A percentile compares a stretch with the other conserved stretches of the same genome.
phyloP scores from a whole-genome alignment of 2,797 vertebrate species.

The Trachurus trachurus region DNA sequence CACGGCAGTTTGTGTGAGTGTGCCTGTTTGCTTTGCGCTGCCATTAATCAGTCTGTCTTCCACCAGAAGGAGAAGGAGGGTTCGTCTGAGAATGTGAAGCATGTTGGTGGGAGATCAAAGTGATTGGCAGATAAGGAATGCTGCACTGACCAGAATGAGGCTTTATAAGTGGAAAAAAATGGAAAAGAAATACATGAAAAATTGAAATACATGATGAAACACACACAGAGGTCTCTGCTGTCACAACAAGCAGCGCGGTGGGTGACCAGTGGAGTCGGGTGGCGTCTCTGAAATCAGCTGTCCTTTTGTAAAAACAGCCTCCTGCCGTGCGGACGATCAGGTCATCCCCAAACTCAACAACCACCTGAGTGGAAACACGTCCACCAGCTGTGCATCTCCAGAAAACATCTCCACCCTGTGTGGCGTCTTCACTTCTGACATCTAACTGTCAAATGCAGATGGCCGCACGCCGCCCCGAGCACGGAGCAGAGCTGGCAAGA shows the following conservation, averaged over 20 bases:
- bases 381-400: slow-evolving; percentile 28
- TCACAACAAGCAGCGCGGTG: slow-evolving; percentile 59
- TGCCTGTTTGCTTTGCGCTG: slow-evolving; percentile 29
- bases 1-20: slow-evolving; percentile 2
- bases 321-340: slow-evolving; percentile 40
- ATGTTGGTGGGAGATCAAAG: slow-evolving; percentile 36
- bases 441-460: slow-evolving; percentile 11
- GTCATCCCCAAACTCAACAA: slow-evolving; percentile 35
- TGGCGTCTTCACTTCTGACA: slow-evolving; percentile 18
- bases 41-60: slow-evolving; percentile 50
- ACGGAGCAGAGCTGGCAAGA: not conserved
- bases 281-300: slow-evolving; percentile 55
- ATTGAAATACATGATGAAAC: not conserved
- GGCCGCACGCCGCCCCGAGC: not conserved
- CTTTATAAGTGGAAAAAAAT: not conserved
- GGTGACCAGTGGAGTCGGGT: slow-evolving; percentile 26
- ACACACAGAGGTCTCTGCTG: slow-evolving; percentile 52
- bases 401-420: slow-evolving; percentile 22
- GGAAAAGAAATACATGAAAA: not conserved
- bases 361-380: slow-evolving; percentile 20
- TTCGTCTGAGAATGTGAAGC: slow-evolving; percentile 60
- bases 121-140: slow-evolving; percentile 40
- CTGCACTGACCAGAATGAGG: not conserved
- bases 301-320: slow-evolving; percentile 53
- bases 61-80: slow-evolving; percentile 3